These are phyloP conservation scores for Chrysodeixis includens DNA, from an alignment of 2,888 invertebrate genomes.

Conservation along the genomic window DNA sequence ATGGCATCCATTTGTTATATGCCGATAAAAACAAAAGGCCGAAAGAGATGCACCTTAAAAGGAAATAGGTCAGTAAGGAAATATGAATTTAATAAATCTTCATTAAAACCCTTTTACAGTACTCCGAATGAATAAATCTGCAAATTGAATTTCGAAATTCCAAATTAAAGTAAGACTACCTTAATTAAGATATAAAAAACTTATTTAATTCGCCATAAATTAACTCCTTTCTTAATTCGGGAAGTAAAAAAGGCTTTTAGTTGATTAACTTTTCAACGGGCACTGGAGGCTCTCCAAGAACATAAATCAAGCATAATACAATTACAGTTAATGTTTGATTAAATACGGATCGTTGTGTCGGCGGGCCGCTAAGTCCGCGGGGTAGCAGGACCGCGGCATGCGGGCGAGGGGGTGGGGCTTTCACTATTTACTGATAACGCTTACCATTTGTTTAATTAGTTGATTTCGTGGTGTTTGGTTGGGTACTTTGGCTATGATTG, in stretches of 20 bases:
- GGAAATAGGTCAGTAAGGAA: not conserved
- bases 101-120: not conserved
- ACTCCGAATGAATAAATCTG: constrained; percentile 22
- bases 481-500: too few species aligned
- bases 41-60: not conserved
- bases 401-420: constrained; percentile 26
- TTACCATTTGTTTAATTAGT: constrained; percentile 30
- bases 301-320: constrained; percentile 85
- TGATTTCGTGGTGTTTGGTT: not conserved
- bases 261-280: constrained; percentile 86
- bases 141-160: constrained; percentile 43
- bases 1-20: too few species aligned
- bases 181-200: constrained; percentile 75
- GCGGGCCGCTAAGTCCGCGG: constrained; percentile 37
- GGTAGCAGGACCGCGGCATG: constrained; percentile 19
- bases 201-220: constrained; percentile 79
- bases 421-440: constrained; percentile 21
- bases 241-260: constrained; percentile 83
- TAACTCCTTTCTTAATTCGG: constrained; percentile 81
- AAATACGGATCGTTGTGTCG: constrained; percentile 59
- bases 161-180: constrained; percentile 53
- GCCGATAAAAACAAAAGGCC: not conserved
- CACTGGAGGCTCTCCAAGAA: constrained; percentile 78
- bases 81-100: not conserved
- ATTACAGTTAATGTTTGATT: constrained; percentile 83